Evolutionary conservation across 2,113 vertebrate species (phyloP), one percentile per base, ranked within the genome.

Genomic region (Anser cygnoides): DNA sequence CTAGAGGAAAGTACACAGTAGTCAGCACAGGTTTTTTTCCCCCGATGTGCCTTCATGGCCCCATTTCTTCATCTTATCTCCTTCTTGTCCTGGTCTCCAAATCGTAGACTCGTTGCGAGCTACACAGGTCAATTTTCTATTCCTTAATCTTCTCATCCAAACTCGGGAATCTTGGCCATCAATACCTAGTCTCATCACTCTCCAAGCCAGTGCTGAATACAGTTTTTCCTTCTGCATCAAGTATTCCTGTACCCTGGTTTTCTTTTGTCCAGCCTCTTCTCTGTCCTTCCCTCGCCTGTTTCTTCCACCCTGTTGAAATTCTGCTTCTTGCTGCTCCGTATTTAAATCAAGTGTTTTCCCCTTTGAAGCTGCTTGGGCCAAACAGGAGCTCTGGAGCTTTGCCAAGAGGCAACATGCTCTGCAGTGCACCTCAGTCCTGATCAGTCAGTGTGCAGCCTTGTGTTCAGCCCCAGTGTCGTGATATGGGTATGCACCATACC

Each of bases 401-500:
- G 21, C 10, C 57, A 43, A 63, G 41, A 22, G 49, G 58, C 43
- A 76, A 41, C 28, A 26, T 33, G 31, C 49, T 57, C 26, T 50
- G 55, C 41, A 70, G 31, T 6, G 37, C 43, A 15, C 10, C 11
- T 57, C n/a, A 18, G 70, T 57, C 31, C 49, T 33, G 13, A 33
- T 13, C 54, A 55, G 46, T 26, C 70, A 57, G 26, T 1, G 33
- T 31, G 33, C 13, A 52, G 50, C 22, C 65, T 52, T 37, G 49
- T 44, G 35, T 25, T 33, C 2, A 2, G 50, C 43, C 4, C 35
- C 0, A 5, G 55, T 2, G 26, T 23, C 58, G 52, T n/a, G 43
- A 44, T 46, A 25, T 28, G 31, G 39, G 35, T 43, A 37, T 13
- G 70, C 46, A 22, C 21, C 31, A 13, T 8, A 74, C 2, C 1